Base-by-base conservation (phyloP, 2,888 invertebrate genomes). In the Orchestes rusci region DNA sequence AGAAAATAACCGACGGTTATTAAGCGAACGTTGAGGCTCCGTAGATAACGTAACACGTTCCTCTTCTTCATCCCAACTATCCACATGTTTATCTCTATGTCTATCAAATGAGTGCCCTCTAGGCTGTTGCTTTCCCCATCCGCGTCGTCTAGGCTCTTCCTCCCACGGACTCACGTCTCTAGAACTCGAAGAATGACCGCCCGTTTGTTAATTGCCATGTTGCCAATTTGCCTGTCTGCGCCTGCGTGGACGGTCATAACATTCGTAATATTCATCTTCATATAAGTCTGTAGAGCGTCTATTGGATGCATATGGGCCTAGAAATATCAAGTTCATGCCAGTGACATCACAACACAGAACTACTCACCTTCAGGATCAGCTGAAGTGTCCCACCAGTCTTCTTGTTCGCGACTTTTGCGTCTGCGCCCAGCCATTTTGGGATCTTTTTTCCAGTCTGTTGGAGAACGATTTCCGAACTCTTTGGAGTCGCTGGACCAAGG, bases 121-220 rank as follows among this genome's bases (percentile, higher is more conserved):
- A n/a, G n/a, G n/a, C n/a, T n/a, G n/a, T n/a, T n/a, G n/a, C 66
- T 50, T 34, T n/a, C 31, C 42, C 45, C 45, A 45, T 52, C 66
- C 68, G 45, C 68, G 41, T 70, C 70, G 35, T 5, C 72, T 61
- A 4, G 75, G 73, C 51, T 75, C 71, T 53, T 87, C 87, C 49
- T 87, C 85, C 87, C 87, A 87, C 2, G 85, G 84, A 34, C 87
- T 84, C 16, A 81, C 78, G 62, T 88, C 87, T 0, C 86, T 72
- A 0, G 84, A 83, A 4, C 82, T 82, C 1, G 83, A 83, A 0
- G 83, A 81, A 55, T 68, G 70, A 13, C 65, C 61, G 30, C 64
- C 62, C 1, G 52, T 49, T 31, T 37, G 43, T 41, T n/a, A n/a
- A n/a, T n/a, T 69, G 61, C 49, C 63, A 55, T 27, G 45, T 47